Base-by-base conservation (phyloP, 2,797 vertebrate genomes). In the Silurus aristotelis region DNA sequence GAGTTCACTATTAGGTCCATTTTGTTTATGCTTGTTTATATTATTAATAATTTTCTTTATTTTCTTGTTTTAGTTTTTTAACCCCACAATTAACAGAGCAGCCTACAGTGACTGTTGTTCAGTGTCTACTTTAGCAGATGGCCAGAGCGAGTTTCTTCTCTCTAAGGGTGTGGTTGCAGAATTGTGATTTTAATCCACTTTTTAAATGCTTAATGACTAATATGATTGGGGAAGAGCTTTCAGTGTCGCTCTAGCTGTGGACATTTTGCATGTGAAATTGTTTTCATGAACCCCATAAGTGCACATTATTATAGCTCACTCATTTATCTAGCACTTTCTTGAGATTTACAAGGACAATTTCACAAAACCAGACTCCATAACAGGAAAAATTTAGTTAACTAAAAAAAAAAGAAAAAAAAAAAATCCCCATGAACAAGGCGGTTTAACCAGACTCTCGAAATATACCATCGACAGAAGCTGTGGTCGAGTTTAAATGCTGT, bases 401-500 rank as follows among this genome's bases (percentile, higher is more conserved):
- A 75, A 80, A 87, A 84, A 85, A 84, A 68, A 87, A 85, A 82
- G 83, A 70, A 76, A 85, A 80, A 87, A 84, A 85, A 84, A 73
- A 87, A 85, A 80, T 91, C 87, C 89, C 87, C 61, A 75, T 68
- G 66, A 87, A 86, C 82, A 85, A 86, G 89, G 87, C 48, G 89
- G 87, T 84, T 89, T 83, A 86, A 89, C 88, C 87, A 87, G 80
- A 71, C 77, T 77, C 82, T 48, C 84, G 83, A 83, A 88, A 88
- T 82, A 73, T 86, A 86, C 88, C 84, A 87, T 85, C 91, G 94
- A 94, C 92, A 94, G 94, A 93, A 95, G 94, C 91, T 87, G 91
- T 20, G 88, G 89, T 93, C 92, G 90, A 88, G 89, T 94, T 93
- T 95, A 90, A 94, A 89, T 90, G 78, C 85, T 94, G 94, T 94